Base-by-base conservation (phyloP, 2,888 invertebrate genomes). In the Diogma glabrata region DNA sequence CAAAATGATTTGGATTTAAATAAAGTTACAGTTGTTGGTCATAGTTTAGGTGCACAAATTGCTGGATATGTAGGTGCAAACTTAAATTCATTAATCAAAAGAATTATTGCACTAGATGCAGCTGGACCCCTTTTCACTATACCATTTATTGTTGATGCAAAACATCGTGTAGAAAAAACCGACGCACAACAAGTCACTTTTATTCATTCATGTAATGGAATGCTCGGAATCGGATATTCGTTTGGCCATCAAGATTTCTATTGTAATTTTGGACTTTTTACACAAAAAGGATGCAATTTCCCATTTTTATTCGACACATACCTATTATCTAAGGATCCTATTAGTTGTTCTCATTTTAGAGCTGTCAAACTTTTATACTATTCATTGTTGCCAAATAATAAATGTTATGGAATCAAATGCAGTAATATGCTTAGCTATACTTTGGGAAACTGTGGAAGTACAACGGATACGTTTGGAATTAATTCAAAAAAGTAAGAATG, bases 61-160 rank as follows among this genome's bases (percentile, higher is more conserved):
- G 68, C 65, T 6, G 69, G 69, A 2, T 65, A 63, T 57, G 63
- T 67, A 1, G 69, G 69, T 0, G 57, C 62, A 4, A 59, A 60
- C 36, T 58, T 69, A 3, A 57, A 60, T 19, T 64, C 69, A 0
- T 52, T 62, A 52, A 56, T 68, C 43, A 67, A 67, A 53, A 65
- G 68, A 56, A 69, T 69, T 51, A 69, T 69, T 52, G 69, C 67
- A 7, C 57, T 69, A 47, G 69, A 69, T 62, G 70, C 69, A 40
- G 69, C 70, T 3, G 67, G 67, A 8, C 70, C 70, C 9, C 56
- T 69, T 7, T 69, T 70, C 52, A 64, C 66, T 0, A 49, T 67
- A 54, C 69, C 68, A 2, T 59, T 63, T 2, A 64, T 60, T 14
- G 65, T 69, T 9, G 59, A 65, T 14, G 45, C 61, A 17, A 57